These are phyloP conservation scores for Drosophila ironensis DNA, from an alignment of 1,140 invertebrate species.

Conservation along the genomic window DNA sequence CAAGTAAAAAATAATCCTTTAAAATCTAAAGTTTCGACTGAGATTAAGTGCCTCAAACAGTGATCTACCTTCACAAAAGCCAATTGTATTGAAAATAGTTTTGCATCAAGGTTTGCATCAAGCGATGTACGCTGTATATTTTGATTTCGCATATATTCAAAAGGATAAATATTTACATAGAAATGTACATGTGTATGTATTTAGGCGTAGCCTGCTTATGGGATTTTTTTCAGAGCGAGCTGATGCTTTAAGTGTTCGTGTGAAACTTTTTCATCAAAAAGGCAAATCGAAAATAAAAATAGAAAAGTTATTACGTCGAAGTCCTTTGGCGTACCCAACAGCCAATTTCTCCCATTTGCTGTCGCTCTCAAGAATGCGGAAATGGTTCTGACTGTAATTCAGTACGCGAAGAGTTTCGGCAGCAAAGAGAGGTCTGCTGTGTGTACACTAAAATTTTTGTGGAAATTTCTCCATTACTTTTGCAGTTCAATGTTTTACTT, in stretches of 20 bases:
- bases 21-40: no score
- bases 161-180: no score
- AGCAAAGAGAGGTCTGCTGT: no score
- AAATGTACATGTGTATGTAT: conserved; percentile 10
- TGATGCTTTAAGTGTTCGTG: conserved; percentile 32
- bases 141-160: no score
- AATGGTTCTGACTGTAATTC: conserved; percentile 11
- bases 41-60: no score
- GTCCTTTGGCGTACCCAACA: conserved; percentile 74
- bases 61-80: no score
- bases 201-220: conserved; percentile 14
- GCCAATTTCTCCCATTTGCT: conserved; percentile 64
- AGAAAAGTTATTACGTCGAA: conserved; percentile 70
- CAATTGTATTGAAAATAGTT: no score
- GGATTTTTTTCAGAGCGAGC: conserved; percentile 16
- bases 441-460: conserved; percentile 67
- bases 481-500: conserved; percentile 77
- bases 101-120: no score
- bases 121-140: no score
- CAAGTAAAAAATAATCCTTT: no score
- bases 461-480: conserved; percentile 74
- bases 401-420: not conserved
- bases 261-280: conserved; percentile 73
- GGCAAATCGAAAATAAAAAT: conserved; percentile 69
- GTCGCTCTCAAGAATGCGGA: conserved; percentile 11